Base-by-base conservation (phyloP, 2,113 vertebrate species). In the Silurus meridionalis region DNA sequence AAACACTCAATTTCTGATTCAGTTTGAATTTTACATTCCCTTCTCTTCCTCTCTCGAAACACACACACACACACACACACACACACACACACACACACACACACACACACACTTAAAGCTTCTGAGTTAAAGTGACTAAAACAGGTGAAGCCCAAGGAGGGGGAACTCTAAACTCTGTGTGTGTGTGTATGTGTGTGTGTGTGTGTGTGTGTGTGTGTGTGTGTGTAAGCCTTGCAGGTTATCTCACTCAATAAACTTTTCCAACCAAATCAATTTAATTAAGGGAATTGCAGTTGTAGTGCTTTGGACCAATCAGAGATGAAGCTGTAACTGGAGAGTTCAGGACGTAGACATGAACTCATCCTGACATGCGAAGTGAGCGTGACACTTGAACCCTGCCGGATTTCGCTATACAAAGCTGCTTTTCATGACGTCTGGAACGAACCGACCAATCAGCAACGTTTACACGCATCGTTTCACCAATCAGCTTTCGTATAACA, bases 401-500 rank as follows among this genome's bases (percentile, higher is more conserved):
- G 53, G 50, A 0, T 58, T 60, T 19, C 17, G 17, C 57, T 63
- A 74, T 6, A 57, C 61, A 74, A 77, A 13, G 53, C 46, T 46
- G 11, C 15, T 85, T 67, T 53, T 72, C 79, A 79, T 61, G 1
- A 78, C 57, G n/a, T 8, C 17, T 21, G 25, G n/a, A 3, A 79
- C 58, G 46, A 9, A 66, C 72, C 48, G 50, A 78, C 88, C 80
- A 84, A 75, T 83, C 69, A 46, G 7, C 58, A 86, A 19, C 78
- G 46, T 9, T 11, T 77, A 63, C 50, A 37, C 52, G 63, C 8
- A 67, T 71, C 61, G 21, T 57, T 57, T 25, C 52, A 53, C 78
- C 84, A 80, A 80, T 85, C 84, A 74, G 11, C 19, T 6, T 82
- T 83, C 83, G 58, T 87, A 6, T 53, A 63, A 85, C 79, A 84